A percentile compares a stretch with the other conserved stretches of the same genome.
Evolutionary conservation across 2,888 invertebrate genomes (phyloP).

Genomic region (Dendrolimus pini): DNA sequence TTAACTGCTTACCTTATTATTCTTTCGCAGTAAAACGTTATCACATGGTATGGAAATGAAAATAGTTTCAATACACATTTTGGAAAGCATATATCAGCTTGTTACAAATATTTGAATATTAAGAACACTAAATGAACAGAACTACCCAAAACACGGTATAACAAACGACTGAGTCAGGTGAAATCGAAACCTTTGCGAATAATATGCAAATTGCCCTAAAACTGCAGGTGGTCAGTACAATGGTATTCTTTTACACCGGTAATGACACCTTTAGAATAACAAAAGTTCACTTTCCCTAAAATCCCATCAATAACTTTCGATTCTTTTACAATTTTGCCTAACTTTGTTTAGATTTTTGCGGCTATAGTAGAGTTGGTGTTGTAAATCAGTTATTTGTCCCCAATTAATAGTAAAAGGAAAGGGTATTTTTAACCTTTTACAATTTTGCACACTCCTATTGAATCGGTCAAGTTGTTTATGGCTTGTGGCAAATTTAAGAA

Average conservation of each 20-base stretch:
- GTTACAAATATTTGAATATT: no score
- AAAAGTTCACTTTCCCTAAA: slow-evolving; percentile 55
- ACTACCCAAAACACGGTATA: slow-evolving; percentile 32
- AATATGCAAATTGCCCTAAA: slow-evolving; percentile 56
- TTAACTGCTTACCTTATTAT: no score
- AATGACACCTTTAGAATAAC: slow-evolving; percentile 12
- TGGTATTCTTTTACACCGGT: neutral
- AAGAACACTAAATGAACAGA: neutral
- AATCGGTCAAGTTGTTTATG: slow-evolving; percentile 1
- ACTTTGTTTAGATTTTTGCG: slow-evolving; percentile 52
- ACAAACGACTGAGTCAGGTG: slow-evolving; percentile 44
- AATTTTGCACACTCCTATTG: slow-evolving; percentile 40
- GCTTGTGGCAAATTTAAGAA: neutral
- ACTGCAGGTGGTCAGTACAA: slow-evolving; percentile 63
- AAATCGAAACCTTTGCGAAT: slow-evolving; percentile 61
- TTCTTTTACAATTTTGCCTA: slow-evolving; percentile 13
- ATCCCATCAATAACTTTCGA: slow-evolving; percentile 52
- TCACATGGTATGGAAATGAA: no score
- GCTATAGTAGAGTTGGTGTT: slow-evolving; percentile 41
- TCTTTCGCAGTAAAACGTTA: no score
- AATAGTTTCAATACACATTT: no score
- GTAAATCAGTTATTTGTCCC: slow-evolving; percentile 65
- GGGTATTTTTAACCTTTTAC: slow-evolving; percentile 43
- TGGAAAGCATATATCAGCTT: no score
- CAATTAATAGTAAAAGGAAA: slow-evolving; percentile 35